phyloP scores from a whole-genome alignment of 2,113 vertebrate species.

The Oncorhynchus clarkii region DNA sequence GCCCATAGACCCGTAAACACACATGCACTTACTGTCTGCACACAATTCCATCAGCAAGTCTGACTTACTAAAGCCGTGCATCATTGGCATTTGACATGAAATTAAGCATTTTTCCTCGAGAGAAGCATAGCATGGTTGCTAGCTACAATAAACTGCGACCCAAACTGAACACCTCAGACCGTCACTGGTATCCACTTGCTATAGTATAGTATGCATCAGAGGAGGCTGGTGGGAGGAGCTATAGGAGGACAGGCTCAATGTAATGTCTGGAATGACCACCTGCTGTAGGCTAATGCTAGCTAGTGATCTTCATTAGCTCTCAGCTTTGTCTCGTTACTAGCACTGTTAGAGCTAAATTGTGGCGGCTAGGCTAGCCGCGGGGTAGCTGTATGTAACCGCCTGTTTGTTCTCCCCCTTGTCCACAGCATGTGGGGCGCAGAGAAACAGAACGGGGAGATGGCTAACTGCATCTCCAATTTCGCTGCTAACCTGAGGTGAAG shows the following conservation, averaged over 20 bases:
- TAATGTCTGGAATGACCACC: neutral
- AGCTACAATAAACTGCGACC: conserved; percentile 28
- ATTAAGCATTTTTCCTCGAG: neutral
- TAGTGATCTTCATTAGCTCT: conserved; percentile 6
- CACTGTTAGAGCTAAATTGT: neutral
- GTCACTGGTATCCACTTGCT: too few relatives aligned
- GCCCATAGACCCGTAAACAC: neutral
- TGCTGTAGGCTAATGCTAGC: neutral
- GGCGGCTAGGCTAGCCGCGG: neutral
- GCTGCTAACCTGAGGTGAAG: conserved; percentile 81
- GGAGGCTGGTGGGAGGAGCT: too few relatives aligned
- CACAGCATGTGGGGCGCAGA: conserved; percentile 82
- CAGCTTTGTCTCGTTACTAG: neutral
- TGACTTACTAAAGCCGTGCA: neutral
- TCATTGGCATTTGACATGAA: neutral
- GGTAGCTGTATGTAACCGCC: conserved; percentile 2
- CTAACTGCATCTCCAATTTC: conserved; percentile 78
- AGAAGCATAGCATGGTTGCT: neutral
- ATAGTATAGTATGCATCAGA: too few relatives aligned
- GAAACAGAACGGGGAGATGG: conserved; percentile 80
- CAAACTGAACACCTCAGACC: too few relatives aligned
- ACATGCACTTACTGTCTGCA: neutral
- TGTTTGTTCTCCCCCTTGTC: conserved; percentile 69
- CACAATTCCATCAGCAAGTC: neutral
- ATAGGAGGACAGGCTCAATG: too few relatives aligned